phyloP scores from a whole-genome alignment of 1,140 invertebrate genomes.

The Asobara japonica region DNA sequence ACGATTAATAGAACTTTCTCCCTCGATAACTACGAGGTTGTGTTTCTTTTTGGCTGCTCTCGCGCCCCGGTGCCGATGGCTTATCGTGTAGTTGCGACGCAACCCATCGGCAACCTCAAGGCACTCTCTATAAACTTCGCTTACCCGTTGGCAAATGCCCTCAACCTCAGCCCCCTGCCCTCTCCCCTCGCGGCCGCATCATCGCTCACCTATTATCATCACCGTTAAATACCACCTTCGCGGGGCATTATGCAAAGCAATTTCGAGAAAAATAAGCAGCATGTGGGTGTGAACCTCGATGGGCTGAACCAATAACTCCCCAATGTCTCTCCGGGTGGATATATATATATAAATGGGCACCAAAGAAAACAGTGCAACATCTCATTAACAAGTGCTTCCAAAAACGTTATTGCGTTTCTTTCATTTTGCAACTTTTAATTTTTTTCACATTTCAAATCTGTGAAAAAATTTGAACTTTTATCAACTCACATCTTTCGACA shows the following conservation, averaged over 20 bases:
- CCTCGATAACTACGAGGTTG: constrained; percentile 28
- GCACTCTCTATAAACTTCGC: constrained; percentile 13
- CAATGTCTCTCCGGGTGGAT: too few species aligned
- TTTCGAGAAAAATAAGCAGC: not conserved
- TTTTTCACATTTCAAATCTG: too few species aligned
- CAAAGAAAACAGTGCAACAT: too few species aligned
- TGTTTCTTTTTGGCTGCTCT: constrained; percentile 26
- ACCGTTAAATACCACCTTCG: constrained; percentile 12
- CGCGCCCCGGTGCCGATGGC: constrained; percentile 29
- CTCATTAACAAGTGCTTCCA: too few species aligned
- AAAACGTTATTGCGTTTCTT: too few species aligned
- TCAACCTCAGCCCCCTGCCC: not conserved
- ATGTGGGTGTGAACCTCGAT: too few species aligned
- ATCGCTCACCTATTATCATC: constrained; percentile 4
- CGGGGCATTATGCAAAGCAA: not conserved
- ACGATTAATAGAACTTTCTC: constrained; percentile 45
- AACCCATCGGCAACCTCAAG: constrained; percentile 5
- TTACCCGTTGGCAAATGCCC: not conserved
- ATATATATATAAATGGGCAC: too few species aligned
- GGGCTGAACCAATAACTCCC: too few species aligned
- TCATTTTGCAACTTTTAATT: too few species aligned
- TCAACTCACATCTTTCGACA: too few species aligned
- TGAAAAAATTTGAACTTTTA: too few species aligned
- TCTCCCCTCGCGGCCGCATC: not conserved
- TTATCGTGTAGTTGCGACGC: constrained; percentile 30